Evolutionary conservation across 2,888 invertebrate species (phyloP).

Genomic region (Tridacna gigas): DNA sequence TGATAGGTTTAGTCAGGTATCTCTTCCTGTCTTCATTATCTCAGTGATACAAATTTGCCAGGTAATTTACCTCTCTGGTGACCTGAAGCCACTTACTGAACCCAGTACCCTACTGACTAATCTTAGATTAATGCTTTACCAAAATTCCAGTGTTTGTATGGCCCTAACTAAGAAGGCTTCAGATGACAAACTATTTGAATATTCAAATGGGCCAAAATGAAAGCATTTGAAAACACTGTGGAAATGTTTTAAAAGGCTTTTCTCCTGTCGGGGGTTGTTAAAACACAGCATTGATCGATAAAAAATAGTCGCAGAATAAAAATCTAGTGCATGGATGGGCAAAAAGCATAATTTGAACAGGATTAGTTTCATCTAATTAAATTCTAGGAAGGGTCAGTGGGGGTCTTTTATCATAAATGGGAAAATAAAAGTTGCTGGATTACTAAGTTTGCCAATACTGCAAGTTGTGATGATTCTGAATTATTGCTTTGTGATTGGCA

Average conservation of each 20-base stretch:
- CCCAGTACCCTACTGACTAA: background rate
- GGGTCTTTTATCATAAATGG: background rate
- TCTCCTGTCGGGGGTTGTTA: background rate
- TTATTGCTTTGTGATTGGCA: too few relatives aligned
- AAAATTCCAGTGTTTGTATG: background rate
- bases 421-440: background rate
- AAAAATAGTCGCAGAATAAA: background rate
- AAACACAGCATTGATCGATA: too few relatives aligned
- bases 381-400: background rate
- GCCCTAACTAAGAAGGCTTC: too few relatives aligned
- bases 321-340: background rate
- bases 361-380: background rate
- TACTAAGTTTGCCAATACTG: background rate
- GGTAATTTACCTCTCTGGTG: conserved; percentile 19
- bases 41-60: conserved; percentile 9
- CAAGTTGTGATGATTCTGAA: too few relatives aligned
- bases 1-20: background rate
- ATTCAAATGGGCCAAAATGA: too few relatives aligned
- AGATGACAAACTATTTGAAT: too few relatives aligned
- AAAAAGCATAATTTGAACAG: background rate
- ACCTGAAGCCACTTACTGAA: background rate
- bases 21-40: conserved; percentile 16
- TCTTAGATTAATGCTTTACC: conserved; percentile 15
- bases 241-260: background rate
- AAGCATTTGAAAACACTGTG: too few relatives aligned